Base-by-base conservation (phyloP, 2,888 invertebrate species). In the Torymus aiolomorphi region DNA sequence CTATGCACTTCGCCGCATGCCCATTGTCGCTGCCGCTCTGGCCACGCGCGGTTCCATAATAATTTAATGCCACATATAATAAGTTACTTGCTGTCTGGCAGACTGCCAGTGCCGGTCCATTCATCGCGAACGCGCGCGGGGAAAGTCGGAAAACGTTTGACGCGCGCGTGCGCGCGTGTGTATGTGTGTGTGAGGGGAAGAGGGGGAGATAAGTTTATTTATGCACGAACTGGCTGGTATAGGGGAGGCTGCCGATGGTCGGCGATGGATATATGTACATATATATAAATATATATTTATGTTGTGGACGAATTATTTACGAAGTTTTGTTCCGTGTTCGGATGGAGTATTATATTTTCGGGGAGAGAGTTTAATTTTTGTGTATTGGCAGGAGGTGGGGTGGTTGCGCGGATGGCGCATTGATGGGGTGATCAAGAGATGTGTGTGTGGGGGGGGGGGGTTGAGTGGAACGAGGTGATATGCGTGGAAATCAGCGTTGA, bases 61-160 rank as follows among this genome's bases (percentile, higher is more conserved):
- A 90, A 90, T 90, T 90, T 89, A 89, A 89, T 89, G 89, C 89
- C 89, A 89, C 88, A 89, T 89, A 90, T 90, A 90, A 90, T 90
- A 90, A 90, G 89, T 90, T 89, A 90, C 89, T 90, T 86, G 89
- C 88, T 88, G 89, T 88, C 89, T 90, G 89, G 89, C 89, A 83
- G 84, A 63, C 80, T 87, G 89, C 89, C 89, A 89, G 86, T 84
- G 85, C 86, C 73, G 81, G 82, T 87, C 88, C 87, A 89, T 89
- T 89, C 89, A 89, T 89, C 86, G 87, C 24, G 24, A 24, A 3
- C 24, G 2, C 24, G 24, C 2, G 24, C 24, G 24, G 24, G 24
- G 87, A 88, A 89, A 88, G 87, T 87, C 87, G 88, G 88, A 89
- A 89, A 89, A 87, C 88, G 82, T 82, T 76, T 76, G 76, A 76